A percentile compares a stretch with the other conserved stretches of the same genome.
Conservation (phyloP, 1,140 invertebrate genomes). For the Delia radicum region DNA sequence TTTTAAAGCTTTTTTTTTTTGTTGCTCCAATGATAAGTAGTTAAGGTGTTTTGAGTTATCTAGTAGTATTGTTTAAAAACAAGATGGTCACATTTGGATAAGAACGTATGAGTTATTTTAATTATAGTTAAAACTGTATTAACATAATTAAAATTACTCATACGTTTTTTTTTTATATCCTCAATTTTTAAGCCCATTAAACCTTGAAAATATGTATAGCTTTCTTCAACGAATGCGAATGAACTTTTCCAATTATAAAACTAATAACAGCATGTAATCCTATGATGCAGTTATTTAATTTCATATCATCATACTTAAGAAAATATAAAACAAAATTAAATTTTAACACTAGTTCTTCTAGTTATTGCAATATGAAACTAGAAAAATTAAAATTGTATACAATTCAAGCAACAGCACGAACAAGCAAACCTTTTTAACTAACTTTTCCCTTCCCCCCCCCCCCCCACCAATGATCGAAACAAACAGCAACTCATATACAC, state of each 20-base stretch:
- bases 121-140: background rate
- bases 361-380: background rate
- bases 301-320: background rate
- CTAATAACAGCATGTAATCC: slow-evolving; percentile 3
- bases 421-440: background rate
- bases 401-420: no score
- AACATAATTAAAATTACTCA: background rate
- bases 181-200: background rate
- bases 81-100: no score
- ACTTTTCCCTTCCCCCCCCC: background rate
- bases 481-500: background rate
- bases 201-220: no score
- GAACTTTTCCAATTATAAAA: background rate
- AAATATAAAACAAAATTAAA: background rate
- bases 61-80: no score
- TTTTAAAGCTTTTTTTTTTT: no score
- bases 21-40: no score
- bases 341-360: background rate
- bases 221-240: background rate
- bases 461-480: background rate
- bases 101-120: background rate
- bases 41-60: no score
- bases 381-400: background rate
- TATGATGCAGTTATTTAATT: background rate
- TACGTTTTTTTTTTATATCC: background rate